Base-by-base conservation (phyloP, 2,888 invertebrate genomes). In the Zaprionus bogoriensis region DNA sequence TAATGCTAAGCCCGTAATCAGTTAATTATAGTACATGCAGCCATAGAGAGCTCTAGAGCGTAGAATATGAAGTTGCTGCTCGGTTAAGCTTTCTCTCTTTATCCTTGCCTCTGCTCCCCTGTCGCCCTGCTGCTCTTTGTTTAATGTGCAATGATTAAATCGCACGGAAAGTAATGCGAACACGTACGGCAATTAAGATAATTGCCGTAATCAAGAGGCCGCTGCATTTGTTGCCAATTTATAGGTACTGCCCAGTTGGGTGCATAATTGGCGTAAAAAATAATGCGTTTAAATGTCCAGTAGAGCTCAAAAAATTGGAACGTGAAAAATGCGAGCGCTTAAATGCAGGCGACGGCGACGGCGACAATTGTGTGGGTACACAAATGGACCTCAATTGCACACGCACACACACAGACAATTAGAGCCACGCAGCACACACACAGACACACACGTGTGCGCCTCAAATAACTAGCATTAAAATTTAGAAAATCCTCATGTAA, bases 401-500 rank as follows among this genome's bases (percentile, higher is more conserved):
- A 51, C 39, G 27, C 38, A 46, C 46, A 53, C 27, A 17, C 45
- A 48, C 20, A 41, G 41, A 22, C 45, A 23, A 10, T 25, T 44
- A 17, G 39, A 5, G 7, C 10, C 28, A 30, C 27, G 22, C 17
- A 20, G 22, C 17, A 20, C 4, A 17, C 12, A 12, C 22, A 20
- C 22, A 14, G 30, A 50, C 19, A 46, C 32, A 39, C 27, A 51
- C 7, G 22, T 54, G 42, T 17, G 36, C 41, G n/a, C 28, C 47
- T 50, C 51, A 75, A 87, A 83, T 84, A 60, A 60, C 68, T 36
- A 51, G 70, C 87, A 83, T 87, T 85, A 85, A 87, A 83, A 83
- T 87, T 83, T 83, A 83, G 83, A 87, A 87, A 83, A 87, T 83
- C 74, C 78, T 54, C 66, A 70, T 69, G 61, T 57, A 70, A 77